Evolutionary conservation across 2,888 invertebrate genomes (phyloP), one percentile per base, ranked within the genome.

Genomic region (Mellilla xanthometata): DNA sequence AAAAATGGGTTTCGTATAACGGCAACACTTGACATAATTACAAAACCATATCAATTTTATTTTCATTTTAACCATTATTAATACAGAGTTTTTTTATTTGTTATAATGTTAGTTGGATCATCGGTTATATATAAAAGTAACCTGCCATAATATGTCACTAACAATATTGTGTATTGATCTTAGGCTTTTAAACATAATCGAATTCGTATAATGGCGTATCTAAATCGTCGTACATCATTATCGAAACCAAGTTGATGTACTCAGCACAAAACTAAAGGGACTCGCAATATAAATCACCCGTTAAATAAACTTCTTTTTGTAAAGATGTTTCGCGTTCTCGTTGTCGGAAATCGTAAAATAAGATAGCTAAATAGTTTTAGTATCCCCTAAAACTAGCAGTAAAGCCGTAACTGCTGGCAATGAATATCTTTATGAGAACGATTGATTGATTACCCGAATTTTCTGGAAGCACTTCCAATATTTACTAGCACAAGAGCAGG

Each of bases 281-380:
- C 46, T 47, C 45, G 54, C 30, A 46, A 38, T 53, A 58, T 55
- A 58, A 53, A 77, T 76, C 70, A 74, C 73, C 72, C 63, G 69
- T 70, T 65, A 69, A 68, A 71, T 74, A 76, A 74, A 75, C 75
- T 75, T 73, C 51, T 74, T 73, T 77, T 74, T 68, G 71, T 67
- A 66, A 63, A 72, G 65, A 71, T 67, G 66, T 67, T 72, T 63
- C 62, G 60, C 59, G 60, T 61, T 62, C 55, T 57, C 61, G 72
- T 62, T 69, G 76, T 72, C 65, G 70, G 68, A 72, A 72, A 76
- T 72, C 82, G 78, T 82, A 81, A 82, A 82, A 81, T 75, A 73
- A 75, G 76, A 80, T 78, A 76, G 76, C 77, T 77, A 81, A 82
- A 82, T 81, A 75, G 81, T 81, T 81, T 81, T 81, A 82, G 69